Evolutionary conservation across 2,888 invertebrate species (phyloP), one percentile per base, ranked within the genome.

Genomic region (Agrochola macilenta): DNA sequence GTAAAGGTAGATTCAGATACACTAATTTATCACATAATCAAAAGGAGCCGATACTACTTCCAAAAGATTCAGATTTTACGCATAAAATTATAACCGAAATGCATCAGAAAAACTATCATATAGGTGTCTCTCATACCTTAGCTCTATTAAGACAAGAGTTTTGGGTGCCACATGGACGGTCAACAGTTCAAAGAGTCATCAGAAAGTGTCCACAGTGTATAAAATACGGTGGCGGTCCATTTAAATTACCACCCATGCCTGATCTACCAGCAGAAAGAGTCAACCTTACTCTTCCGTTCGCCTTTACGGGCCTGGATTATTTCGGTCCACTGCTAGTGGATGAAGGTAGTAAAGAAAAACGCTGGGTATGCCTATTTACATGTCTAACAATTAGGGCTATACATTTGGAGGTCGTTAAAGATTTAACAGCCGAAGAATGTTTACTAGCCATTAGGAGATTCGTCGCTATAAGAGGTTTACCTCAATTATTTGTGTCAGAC

Each of bases 201-300:
- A 66, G 73, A 74, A 74, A 66, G 30, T 74, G 57, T 65, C 46
- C 46, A 17, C 58, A 74, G 39, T 74, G 66, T 58, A 52, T 49
- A 46, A 74, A 66, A 54, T 74, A 74, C 35, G 58, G 58, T 49
- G 73, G 65, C 8, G 46, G 66, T 35, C 57, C 73, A 65, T 73
- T 73, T 46, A 73, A 73, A 46, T 65, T 73, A 23, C 65, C 65
- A 46, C 64, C 64, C 0, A 73, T 73, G 73, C 73, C 64, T 30
- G 73, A 73, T 58, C 64, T 73, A 58, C 57, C 65, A 73, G 17
- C 65, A 58, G 65, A 65, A 52, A 57, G 65, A 58, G 73, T 73
- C 20, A 57, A 46, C n/a, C 39, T 54, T 39, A 72, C 54, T 63
- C 66, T 66, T 30, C 49, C 49, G 49, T 66, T 66, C 23, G 30